Evolutionary conservation across 2,888 invertebrate species (phyloP), one percentile per base, ranked within the genome.

Genomic region (Zootermopsis nevadensis): DNA sequence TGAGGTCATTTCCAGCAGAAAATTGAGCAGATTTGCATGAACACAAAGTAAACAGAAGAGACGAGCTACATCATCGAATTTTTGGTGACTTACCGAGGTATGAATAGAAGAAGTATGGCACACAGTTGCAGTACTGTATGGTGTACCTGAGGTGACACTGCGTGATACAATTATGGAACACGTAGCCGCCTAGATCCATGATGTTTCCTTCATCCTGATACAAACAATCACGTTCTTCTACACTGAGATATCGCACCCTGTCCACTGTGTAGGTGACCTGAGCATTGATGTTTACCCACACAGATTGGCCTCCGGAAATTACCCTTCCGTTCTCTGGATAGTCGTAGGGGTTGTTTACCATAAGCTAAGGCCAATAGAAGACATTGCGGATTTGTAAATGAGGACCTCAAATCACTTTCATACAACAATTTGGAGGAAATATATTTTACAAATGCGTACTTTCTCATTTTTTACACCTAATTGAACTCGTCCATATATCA

Each of bases 51-150:
- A n/a, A n/a, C 42, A 42, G 42, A 42, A 42, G 15, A 42, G 7
- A n/a, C 1, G 42, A 42, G 15, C 1, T 42, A 3, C 15, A 1
- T 7, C 42, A 0, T 42, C 6, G 15, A 19, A 19, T 55, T 24
- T 1, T 19, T 0, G 22, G 22, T 55, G 27, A 35, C 27, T 48
- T 22, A 77, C 77, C 77, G n/a, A 2, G 19, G 27, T 48, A 27
- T 0, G 77, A 55, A 48, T 48, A 77, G 30, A 77, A 77, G 77
- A 77, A 77, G 77, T 77, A 77, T 19, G 77, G 77, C 31, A 42
- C 42, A 33, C 77, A 77, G 53, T 77, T 77, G 53, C 77, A 77
- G 53, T 77, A 77, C 77, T 55, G 24, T 10, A 77, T 19, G 15
- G 77, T 77, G 53, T 77, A 53, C 27, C 3, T 53, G 27, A 31